Evolutionary conservation across 2,113 vertebrate species (phyloP), one percentile per base, ranked within the genome.

Genomic region (Sigmodon hispidus): DNA sequence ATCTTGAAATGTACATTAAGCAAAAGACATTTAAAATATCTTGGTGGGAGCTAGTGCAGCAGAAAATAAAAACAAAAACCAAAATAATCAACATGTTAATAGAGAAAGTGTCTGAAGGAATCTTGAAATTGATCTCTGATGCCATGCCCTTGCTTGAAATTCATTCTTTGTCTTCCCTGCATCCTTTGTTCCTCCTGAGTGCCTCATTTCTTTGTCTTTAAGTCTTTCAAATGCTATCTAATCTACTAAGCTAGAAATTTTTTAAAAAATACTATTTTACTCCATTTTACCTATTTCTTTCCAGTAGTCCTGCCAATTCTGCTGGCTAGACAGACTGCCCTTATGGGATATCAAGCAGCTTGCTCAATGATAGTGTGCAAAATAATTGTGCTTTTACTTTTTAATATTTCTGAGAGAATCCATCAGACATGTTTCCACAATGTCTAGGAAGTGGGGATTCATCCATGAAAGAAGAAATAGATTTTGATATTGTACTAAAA

Each of bases 201-300:
- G 15, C 29, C 0, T 15, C 0, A 50, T 52, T 76, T 19, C 7
- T 5, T 0, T 22, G 10, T 43, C 15, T 40, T 3, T 29, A 17
- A 1, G 1, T 84, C 87, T 24, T 84, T 34, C 1, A 26, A 31
- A 21, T 34, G 0, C 15, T 83, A 5, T 61, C 55, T 81, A 29
- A n/a, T n/a, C n/a, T n/a, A n/a, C n/a, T n/a, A n/a, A n/a, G n/a
- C n/a, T n/a, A n/a, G n/a, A n/a, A n/a, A n/a, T 63, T 61, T 3
- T 55, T 55, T 55, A 55, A 57, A 5, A 45, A 43, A 61, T 31
- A 45, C 1, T 29, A 84, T 3, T 5, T 9, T 48, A 7, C 83
- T 70, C 50, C 65, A 77, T 63, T 10, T 29, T 3, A 0, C 36
- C 34, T 63, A 48, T 83, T 94, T 95, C 13, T 19, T 40, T 24